Percentiles rank a stretch among this genome's conserved stretches.
phyloP scores from a whole-genome alignment of 2,888 invertebrate genomes.

The Orchestes rusci region DNA sequence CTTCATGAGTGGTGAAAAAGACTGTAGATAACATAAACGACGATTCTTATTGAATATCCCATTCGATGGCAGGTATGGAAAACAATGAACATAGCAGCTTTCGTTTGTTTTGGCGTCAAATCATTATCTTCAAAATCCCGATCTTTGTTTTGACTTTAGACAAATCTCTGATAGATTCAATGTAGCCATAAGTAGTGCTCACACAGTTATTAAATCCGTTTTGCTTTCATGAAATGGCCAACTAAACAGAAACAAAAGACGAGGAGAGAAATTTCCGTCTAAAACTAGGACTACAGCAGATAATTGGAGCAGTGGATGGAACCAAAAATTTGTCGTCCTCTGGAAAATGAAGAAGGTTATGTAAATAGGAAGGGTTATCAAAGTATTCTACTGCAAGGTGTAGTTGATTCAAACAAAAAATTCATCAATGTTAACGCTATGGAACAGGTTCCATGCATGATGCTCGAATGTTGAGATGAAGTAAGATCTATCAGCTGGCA shows the following conservation, averaged over 20 bases:
- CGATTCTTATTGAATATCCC: too few relatives aligned
- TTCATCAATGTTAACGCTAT: background rate
- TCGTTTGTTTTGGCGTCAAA: too few relatives aligned
- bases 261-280: background rate
- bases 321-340: background rate
- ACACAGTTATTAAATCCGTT: background rate
- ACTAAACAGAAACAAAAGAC: background rate
- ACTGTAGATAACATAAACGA: too few relatives aligned
- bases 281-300: background rate
- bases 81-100: too few relatives aligned
- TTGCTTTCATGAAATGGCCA: conserved; percentile 1
- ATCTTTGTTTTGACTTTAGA: too few relatives aligned
- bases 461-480: background rate
- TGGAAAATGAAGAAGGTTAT: conserved; percentile 1
- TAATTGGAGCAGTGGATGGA: background rate
- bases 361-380: background rate
- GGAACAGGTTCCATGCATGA: conserved; percentile 2
- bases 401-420: background rate
- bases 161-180: conserved; percentile 1
- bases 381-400: conserved; percentile 2
- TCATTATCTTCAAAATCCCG: too few relatives aligned
- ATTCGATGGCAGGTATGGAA: too few relatives aligned
- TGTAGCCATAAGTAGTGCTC: background rate
- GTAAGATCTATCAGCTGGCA: background rate
- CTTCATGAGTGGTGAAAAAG: too few relatives aligned